Evolutionary conservation across 1,140 invertebrate species (phyloP).

Genomic region (Leptopilina clavipes): DNA sequence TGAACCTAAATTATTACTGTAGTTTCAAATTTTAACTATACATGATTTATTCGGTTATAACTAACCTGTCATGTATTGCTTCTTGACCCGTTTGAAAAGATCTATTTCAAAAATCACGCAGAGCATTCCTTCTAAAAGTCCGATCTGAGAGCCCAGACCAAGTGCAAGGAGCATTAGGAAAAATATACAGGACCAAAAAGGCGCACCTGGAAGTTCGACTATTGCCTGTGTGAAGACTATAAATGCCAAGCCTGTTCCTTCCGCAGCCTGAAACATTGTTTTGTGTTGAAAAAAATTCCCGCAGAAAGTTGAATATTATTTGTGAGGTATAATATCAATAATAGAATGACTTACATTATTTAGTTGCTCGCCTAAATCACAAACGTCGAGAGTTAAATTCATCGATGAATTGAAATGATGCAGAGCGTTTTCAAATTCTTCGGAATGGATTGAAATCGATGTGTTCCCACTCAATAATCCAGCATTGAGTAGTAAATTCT

Average conservation of each 20-base stretch:
- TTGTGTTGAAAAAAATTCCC: no score
- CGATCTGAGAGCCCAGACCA: constrained; percentile 93
- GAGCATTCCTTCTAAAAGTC: constrained; percentile 93
- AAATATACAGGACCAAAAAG: constrained; percentile 95
- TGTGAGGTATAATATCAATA: no score
- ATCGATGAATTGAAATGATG: constrained; percentile 68
- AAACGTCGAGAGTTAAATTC: constrained; percentile 76
- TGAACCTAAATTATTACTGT: no score
- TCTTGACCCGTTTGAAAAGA: constrained; percentile 89
- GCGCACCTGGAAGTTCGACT: constrained; percentile 90
- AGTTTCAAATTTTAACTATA: no score
- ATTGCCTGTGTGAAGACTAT: constrained; percentile 95
- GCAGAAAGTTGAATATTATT: no score
- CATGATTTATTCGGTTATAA: background rate
- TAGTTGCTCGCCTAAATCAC: constrained; percentile 82
- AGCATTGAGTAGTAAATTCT: constrained; percentile 74
- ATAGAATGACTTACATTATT: constrained; percentile 82
- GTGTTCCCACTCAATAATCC: constrained; percentile 75
- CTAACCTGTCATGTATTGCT: constrained; percentile 89
- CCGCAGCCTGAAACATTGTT: constrained; percentile 82
- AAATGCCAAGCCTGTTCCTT: constrained; percentile 93
- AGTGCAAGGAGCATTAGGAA: constrained; percentile 94
- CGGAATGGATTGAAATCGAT: constrained; percentile 58
- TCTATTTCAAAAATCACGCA: constrained; percentile 95
- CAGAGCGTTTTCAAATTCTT: constrained; percentile 76